These are phyloP conservation scores for Allacma fusca DNA, from an alignment of 2,888 invertebrate genomes.

Conservation along the genomic window DNA sequence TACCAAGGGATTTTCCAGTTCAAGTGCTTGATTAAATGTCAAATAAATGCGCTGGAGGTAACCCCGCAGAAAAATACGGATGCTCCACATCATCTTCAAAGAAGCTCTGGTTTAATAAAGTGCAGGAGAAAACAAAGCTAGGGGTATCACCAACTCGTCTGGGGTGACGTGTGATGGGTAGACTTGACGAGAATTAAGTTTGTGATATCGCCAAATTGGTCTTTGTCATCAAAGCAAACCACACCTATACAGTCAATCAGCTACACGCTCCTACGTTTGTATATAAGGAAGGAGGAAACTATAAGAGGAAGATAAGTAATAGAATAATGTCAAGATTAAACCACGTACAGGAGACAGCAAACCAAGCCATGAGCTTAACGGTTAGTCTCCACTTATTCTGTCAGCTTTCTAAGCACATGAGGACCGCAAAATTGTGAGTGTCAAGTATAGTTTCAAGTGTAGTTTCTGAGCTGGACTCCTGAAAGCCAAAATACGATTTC, in stretches of 20 bases:
- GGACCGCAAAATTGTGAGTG: background rate
- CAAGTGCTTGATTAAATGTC: background rate
- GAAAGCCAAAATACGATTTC: background rate
- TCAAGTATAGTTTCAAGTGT: background rate
- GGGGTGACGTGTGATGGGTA: slow-evolving; percentile 3
- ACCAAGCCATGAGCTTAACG: background rate
- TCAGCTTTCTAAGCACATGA: background rate
- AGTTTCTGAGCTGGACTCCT: too few species aligned
- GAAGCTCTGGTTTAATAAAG: background rate
- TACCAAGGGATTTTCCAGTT: slow-evolving; percentile 1
- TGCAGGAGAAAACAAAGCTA: background rate
- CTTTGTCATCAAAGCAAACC: slow-evolving; percentile 4
- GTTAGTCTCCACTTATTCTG: background rate
- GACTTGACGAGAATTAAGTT: background rate
- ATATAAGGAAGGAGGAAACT: background rate
- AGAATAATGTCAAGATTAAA: background rate
- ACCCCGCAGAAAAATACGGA: background rate
- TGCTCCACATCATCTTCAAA: background rate
- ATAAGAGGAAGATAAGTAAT: background rate
- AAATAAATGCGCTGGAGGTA: background rate
- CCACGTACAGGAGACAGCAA: background rate
- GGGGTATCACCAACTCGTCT: background rate
- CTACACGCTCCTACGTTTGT: background rate
- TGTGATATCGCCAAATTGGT: background rate
- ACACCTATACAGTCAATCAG: background rate